These are phyloP conservation scores for Panagrolaimus sp. DNA, from an alignment of 1,140 invertebrate species.

Conservation along the genomic window DNA sequence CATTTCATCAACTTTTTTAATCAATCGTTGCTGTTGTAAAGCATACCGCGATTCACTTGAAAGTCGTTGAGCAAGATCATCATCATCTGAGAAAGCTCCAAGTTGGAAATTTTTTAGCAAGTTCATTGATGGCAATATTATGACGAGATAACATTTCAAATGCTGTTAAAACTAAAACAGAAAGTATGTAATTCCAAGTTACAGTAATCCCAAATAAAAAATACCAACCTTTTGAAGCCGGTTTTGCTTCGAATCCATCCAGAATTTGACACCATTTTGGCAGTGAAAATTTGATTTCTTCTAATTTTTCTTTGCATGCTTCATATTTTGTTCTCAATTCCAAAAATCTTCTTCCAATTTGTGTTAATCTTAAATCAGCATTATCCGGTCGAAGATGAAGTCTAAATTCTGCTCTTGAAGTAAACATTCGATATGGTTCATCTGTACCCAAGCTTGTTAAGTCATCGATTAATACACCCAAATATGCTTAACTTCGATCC, in stretches of 20 bases:
- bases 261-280: conserved; percentile 17
- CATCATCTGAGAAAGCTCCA: conserved; percentile 17
- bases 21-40: conserved; percentile 28
- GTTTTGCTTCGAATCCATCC: conserved; percentile 15
- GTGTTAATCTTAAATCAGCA: conserved; percentile 76
- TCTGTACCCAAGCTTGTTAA: conserved; percentile 74
- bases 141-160: conserved; percentile 28
- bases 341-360: conserved; percentile 63
- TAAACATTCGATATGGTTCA: conserved; percentile 93
- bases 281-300: conserved; percentile 19
- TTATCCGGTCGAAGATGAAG: conserved; percentile 76
- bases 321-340: neutral
- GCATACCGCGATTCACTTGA: conserved; percentile 28
- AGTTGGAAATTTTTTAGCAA: conserved; percentile 18
- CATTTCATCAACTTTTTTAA: conserved; percentile 32
- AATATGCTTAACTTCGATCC: conserved; percentile 66
- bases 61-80: conserved; percentile 30
- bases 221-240: conserved; percentile 27
- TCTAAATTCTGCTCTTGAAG: conserved; percentile 80
- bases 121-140: conserved; percentile 15
- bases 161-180: conserved; percentile 24
- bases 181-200: neutral
- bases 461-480: conserved; percentile 86
- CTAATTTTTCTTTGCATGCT: conserved; percentile 9
- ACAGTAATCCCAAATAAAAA: neutral